A percentile compares a stretch with the other conserved stretches of the same genome.
phyloP scores from a whole-genome alignment of 2,888 invertebrate species.

The Erebia epiphron region DNA sequence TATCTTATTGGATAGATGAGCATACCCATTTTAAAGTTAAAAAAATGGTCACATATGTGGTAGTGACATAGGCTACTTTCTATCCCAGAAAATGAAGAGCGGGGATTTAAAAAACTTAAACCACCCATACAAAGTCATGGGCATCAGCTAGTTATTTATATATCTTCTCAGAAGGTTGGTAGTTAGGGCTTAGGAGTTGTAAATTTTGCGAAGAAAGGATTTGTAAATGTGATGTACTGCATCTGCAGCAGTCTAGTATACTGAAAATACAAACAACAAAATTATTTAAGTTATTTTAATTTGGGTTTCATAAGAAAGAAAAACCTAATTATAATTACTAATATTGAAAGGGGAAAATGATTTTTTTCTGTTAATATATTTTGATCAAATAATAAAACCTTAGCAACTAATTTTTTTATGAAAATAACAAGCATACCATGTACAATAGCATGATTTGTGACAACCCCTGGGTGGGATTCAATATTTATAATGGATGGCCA shows the following conservation, averaged over 20 bases:
- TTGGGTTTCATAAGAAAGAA: background rate
- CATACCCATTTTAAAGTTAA: no score
- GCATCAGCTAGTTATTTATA: no score
- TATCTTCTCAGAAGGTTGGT: background rate
- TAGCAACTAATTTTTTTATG: background rate
- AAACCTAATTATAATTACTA: background rate
- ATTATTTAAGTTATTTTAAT: background rate
- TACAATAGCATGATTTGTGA: background rate
- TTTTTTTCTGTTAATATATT: background rate
- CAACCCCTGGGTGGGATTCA: background rate
- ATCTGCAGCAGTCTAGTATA: no score
- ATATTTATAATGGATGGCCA: no score
- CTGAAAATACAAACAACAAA: background rate
- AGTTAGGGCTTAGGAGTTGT: background rate
- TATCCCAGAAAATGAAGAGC: no score
- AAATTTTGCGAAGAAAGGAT: background rate
- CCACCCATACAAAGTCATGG: no score
- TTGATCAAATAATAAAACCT: slow-evolving; percentile 2
- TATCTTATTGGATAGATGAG: no score
- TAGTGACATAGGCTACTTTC: no score
- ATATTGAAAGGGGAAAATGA: background rate
- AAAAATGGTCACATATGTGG: no score
- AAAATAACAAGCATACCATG: background rate
- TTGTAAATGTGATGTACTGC: background rate
- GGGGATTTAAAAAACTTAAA: no score